Percentiles rank a stretch among this genome's conserved stretches.
phyloP scores from a whole-genome alignment of 1,140 invertebrate genomes.

The Solenopsis invicta region DNA sequence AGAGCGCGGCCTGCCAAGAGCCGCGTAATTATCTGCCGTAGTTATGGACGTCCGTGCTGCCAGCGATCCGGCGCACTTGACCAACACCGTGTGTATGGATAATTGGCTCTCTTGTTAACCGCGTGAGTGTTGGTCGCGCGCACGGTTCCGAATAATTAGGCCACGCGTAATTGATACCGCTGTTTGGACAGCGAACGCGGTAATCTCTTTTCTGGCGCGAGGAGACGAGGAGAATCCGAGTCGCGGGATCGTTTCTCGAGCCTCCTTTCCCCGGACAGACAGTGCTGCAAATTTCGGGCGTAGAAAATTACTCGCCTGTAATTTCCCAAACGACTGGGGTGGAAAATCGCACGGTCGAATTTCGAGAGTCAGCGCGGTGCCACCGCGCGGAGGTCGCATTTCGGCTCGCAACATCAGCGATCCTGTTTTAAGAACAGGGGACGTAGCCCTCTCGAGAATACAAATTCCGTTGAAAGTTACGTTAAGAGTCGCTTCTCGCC shows the following conservation, averaged over 20 bases:
- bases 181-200: neutral
- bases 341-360: slow-evolving; percentile 36
- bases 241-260: neutral
- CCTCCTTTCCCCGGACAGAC: neutral
- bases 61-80: neutral
- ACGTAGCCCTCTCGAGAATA: slow-evolving; percentile 42
- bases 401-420: slow-evolving; percentile 60
- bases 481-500: neutral
- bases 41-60: slow-evolving; percentile 63
- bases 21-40: slow-evolving; percentile 63
- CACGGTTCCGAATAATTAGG: slow-evolving; percentile 59
- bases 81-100: slow-evolving; percentile 9
- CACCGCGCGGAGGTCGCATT: slow-evolving; percentile 17
- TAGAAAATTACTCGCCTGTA: slow-evolving; percentile 41
- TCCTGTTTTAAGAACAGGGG: slow-evolving; percentile 52
- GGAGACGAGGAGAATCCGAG: neutral
- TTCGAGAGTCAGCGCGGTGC: slow-evolving; percentile 45
- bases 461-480: slow-evolving; percentile 57
- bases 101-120: slow-evolving; percentile 58
- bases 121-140: neutral
- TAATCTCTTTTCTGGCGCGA: neutral
- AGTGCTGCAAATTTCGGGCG: slow-evolving; percentile 1
- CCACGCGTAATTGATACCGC: slow-evolving; percentile 47
- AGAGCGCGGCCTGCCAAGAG: slow-evolving; percentile 13
- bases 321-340: slow-evolving; percentile 49